phyloP scores from a whole-genome alignment of 2,888 invertebrate genomes.

The Pterostichus madidus region DNA sequence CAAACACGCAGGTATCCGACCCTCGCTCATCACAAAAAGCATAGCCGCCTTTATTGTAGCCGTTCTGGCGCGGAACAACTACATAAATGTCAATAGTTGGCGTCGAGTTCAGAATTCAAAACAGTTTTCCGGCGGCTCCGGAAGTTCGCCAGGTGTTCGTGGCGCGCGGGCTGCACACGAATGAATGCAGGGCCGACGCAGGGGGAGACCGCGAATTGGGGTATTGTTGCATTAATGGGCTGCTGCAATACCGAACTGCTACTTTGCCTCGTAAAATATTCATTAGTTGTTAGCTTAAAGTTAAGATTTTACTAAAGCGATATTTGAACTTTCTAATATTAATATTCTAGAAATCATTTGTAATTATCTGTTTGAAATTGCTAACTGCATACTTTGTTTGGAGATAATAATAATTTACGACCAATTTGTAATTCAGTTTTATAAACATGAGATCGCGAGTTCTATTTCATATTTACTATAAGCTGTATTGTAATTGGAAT shows the following conservation, averaged over 20 bases:
- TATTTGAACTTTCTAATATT: too few species aligned
- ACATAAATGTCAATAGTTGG: conserved; percentile 65
- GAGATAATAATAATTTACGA: too few species aligned
- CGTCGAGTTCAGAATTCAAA: conserved; percentile 60
- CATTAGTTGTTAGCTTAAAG: too few species aligned
- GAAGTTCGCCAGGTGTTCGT: conserved; percentile 47
- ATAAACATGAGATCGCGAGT: too few species aligned
- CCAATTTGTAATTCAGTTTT: too few species aligned
- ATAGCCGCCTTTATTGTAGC: conserved; percentile 59
- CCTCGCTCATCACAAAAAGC: conserved; percentile 24
- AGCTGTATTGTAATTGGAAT: too few species aligned
- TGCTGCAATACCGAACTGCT: not conserved
- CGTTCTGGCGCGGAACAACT: conserved; percentile 58
- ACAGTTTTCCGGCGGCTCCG: conserved; percentile 47
- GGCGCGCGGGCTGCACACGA: conserved; percentile 23
- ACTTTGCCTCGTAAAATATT: too few species aligned
- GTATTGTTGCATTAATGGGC: conserved; percentile 24
- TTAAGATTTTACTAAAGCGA: too few species aligned
- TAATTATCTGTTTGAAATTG: too few species aligned
- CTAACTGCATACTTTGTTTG: too few species aligned
- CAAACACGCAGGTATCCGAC: not conserved
- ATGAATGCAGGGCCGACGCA: conserved; percentile 18
- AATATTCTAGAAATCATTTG: too few species aligned
- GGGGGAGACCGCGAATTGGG: conserved; percentile 13
- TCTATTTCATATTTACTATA: too few species aligned